A percentile compares a stretch with the other conserved stretches of the same genome.
Evolutionary conservation across 2,797 vertebrate genomes (phyloP).

Genomic region (Arctocebus calabarensis): DNA sequence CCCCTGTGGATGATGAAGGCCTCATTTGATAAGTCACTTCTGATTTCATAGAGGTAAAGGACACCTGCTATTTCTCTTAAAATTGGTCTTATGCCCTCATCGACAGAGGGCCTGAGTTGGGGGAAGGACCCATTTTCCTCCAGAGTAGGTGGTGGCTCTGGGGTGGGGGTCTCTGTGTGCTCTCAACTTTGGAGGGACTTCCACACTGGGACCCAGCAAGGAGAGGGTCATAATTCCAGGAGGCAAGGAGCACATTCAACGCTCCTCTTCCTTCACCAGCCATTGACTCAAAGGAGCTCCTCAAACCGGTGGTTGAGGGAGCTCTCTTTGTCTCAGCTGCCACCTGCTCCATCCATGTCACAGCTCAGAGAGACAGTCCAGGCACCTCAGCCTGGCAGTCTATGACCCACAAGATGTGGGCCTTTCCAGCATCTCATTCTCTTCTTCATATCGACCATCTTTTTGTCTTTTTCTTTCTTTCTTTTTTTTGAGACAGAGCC

Average conservation of each 20-base stretch:
- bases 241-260: background rate
- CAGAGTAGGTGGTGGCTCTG: background rate
- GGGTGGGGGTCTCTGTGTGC: background rate
- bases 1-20: background rate
- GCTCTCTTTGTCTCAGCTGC: background rate
- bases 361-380: background rate
- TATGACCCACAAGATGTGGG: background rate
- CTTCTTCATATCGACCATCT: too few species aligned
- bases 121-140: background rate
- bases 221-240: background rate
- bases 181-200: background rate
- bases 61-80: background rate
- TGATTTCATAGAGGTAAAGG: background rate
- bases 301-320: background rate
- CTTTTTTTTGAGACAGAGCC: too few species aligned
- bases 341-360: background rate
- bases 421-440: background rate
- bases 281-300: background rate
- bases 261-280: background rate
- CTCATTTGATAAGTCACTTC: background rate
- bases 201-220: background rate
- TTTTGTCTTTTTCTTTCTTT: too few species aligned
- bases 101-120: background rate
- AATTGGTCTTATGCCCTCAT: background rate
- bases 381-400: background rate